These are phyloP conservation scores for Hylaeus anthracinus DNA, from an alignment of 1,140 invertebrate species.

Conservation along the genomic window DNA sequence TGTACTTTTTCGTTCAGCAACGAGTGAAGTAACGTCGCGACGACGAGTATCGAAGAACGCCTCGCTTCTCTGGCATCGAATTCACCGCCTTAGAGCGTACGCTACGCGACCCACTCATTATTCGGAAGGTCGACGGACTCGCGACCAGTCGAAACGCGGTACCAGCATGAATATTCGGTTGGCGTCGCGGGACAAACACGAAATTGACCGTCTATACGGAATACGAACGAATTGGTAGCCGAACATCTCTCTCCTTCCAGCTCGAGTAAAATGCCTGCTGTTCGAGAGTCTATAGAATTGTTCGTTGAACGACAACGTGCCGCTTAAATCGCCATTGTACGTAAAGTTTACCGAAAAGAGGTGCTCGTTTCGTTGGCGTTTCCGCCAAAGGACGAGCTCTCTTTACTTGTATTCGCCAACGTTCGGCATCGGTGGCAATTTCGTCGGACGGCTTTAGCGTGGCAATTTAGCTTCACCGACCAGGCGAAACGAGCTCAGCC, in stretches of 20 bases:
- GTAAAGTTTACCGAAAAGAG: background rate
- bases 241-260: background rate
- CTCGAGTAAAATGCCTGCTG: too few species aligned
- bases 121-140: slow-evolving; percentile 53
- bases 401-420: background rate
- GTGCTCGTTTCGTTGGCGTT: too few species aligned
- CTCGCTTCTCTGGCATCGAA: slow-evolving; percentile 59
- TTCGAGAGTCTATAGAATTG: background rate
- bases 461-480: background rate
- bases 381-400: too few species aligned
- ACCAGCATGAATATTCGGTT: slow-evolving; percentile 60
- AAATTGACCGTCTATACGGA: slow-evolving; percentile 39
- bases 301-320: background rate
- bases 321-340: too few species aligned
- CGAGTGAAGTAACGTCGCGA: background rate
- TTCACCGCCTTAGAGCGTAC: slow-evolving; percentile 32
- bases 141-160: slow-evolving; percentile 13
- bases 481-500: background rate
- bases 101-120: background rate
- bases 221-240: background rate
- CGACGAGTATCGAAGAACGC: slow-evolving; percentile 30
- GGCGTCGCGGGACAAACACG: slow-evolving; percentile 30
- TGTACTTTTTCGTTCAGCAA: background rate
- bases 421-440: background rate
- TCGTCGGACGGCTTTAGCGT: background rate